Percentiles rank a stretch among this genome's conserved stretches.
phyloP scores from a whole-genome alignment of 1,140 invertebrate genomes.

The Plectus sambesii region DNA sequence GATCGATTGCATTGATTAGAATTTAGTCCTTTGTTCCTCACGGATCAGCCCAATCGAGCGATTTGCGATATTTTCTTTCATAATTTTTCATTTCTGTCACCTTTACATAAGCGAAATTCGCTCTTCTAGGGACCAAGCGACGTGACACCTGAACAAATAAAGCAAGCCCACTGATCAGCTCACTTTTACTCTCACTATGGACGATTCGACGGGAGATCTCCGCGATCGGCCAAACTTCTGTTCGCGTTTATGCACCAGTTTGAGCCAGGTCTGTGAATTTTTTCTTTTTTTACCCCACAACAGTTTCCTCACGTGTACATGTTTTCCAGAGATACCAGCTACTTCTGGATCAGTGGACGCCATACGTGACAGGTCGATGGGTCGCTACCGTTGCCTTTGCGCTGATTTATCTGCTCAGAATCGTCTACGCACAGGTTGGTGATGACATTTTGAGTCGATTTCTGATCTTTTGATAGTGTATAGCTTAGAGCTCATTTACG shows the following conservation, averaged over 20 bases:
- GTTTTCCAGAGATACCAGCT: constrained; percentile 42
- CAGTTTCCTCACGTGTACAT: constrained; percentile 7
- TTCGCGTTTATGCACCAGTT: constrained; percentile 22
- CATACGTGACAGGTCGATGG: constrained; percentile 40
- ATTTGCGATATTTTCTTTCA: no score
- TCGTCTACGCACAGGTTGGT: constrained; percentile 25
- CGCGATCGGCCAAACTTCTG: constrained; percentile 23
- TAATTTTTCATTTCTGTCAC: no score
- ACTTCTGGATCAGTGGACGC: constrained; percentile 43
- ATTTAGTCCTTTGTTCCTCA: no score
- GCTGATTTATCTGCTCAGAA: constrained; percentile 25
- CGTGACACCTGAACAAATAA: no score
- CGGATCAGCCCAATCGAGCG: no score
- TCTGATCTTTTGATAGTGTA: no score
- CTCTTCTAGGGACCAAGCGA: no score
- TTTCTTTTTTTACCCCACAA: constrained; percentile 11
- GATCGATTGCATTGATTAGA: no score
- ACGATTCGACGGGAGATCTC: constrained; percentile 15
- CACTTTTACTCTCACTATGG: no score
- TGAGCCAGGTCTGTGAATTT: constrained; percentile 25
- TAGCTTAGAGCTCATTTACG: no score
- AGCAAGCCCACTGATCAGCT: no score
- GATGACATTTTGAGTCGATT: constrained; percentile 18
- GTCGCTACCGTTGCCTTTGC: constrained; percentile 25
- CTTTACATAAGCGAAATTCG: no score